phyloP scores from a whole-genome alignment of 2,888 invertebrate species.

The Eristalis tenax region DNA sequence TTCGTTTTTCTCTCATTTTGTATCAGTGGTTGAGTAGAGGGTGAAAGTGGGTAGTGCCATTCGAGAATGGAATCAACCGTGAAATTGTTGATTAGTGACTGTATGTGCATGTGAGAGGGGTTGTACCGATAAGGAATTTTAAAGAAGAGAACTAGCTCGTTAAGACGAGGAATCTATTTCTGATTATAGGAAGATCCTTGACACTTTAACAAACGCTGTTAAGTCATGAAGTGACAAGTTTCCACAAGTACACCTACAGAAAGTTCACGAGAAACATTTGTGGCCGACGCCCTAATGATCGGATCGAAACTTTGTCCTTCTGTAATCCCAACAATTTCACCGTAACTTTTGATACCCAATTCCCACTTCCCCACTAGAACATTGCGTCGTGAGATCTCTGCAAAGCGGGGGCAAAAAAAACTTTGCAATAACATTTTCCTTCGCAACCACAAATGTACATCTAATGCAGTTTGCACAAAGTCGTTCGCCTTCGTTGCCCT shows the following conservation, averaged over 20 bases:
- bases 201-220: too few species aligned
- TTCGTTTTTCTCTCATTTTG: not conserved
- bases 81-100: slow-evolving; percentile 18
- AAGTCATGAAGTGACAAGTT: too few species aligned
- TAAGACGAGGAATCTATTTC: too few species aligned
- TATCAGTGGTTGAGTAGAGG: not conserved
- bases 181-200: too few species aligned
- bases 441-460: slow-evolving; percentile 27
- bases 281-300: not conserved
- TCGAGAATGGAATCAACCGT: slow-evolving; percentile 10
- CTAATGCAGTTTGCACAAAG: slow-evolving; percentile 31
- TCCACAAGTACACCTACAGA: not conserved
- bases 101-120: not conserved
- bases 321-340: not conserved
- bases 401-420: not conserved
- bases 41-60: not conserved
- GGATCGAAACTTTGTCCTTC: not conserved
- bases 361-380: too few species aligned
- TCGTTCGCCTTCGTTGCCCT: not conserved
- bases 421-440: slow-evolving; percentile 32
- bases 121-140: not conserved
- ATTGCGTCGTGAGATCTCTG: not conserved
- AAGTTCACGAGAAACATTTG: not conserved
- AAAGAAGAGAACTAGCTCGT: too few species aligned
- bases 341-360: not conserved